Percentiles rank a stretch among this genome's conserved stretches.
Evolutionary conservation across 2,797 vertebrate genomes (phyloP).

Genomic region (Eulemur coronatus): DNA sequence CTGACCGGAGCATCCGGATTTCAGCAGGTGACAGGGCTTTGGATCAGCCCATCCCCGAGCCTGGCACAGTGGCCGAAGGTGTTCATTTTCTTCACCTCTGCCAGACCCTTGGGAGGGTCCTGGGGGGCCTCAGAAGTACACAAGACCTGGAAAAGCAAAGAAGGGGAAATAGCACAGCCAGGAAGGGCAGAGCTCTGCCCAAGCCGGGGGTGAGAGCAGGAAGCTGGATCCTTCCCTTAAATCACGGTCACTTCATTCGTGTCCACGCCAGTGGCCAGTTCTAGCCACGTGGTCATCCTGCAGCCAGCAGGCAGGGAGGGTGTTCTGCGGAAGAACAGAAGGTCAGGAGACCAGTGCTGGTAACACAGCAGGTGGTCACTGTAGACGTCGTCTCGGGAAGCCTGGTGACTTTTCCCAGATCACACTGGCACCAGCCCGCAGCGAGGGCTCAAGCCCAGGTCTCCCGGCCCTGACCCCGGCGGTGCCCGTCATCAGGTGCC

Average conservation of each 20-base stretch:
- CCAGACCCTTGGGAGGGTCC: not conserved
- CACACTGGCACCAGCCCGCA: rapidly evolving
- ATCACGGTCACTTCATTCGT: rapidly evolving
- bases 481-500: rapidly evolving
- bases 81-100: not conserved
- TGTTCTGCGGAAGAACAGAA: not conserved
- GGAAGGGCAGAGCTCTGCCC: not conserved
- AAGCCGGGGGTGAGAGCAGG: not conserved
- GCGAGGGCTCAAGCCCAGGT: rapidly evolving
- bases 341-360: not conserved
- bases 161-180: not conserved
- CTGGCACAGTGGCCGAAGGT: not conserved
- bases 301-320: rapidly evolving
- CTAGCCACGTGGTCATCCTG: not conserved
- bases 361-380: rapidly evolving
- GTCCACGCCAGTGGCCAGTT: not conserved
- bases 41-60: too few relatives aligned
- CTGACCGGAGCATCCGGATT: not conserved
- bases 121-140: not conserved
- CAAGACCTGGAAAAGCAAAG: not conserved
- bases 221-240: not conserved
- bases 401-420: rapidly evolving
- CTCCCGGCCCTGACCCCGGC: not conserved
- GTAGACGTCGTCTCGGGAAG: rapidly evolving
- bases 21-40: not conserved